A percentile compares a stretch with the other conserved stretches of the same genome.
Evolutionary conservation across 2,797 vertebrate genomes (phyloP).

Genomic region (Borostomias antarcticus): DNA sequence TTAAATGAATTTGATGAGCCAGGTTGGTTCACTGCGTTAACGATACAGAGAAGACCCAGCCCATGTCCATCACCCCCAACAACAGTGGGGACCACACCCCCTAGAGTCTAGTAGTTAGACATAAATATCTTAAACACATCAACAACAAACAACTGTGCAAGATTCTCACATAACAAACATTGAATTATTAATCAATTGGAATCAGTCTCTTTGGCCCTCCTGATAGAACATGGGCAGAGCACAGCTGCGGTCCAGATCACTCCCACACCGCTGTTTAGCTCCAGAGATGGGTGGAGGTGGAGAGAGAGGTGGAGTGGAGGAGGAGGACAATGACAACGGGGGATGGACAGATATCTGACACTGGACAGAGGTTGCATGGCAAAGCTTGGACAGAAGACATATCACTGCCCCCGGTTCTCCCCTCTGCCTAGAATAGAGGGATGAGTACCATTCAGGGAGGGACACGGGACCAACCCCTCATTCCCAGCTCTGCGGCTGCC

Average conservation of each 20-base stretch:
- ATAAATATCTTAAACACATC: constrained; percentile 52
- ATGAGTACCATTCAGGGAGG: too few relatives aligned
- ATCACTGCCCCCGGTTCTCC: not conserved
- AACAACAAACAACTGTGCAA: constrained; percentile 48
- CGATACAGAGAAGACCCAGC: not conserved
- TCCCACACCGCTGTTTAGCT: not conserved
- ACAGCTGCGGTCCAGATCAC: not conserved
- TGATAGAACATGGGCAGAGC: not conserved
- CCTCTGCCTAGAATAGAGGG: not conserved
- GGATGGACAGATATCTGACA: not conserved
- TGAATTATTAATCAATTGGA: constrained; percentile 7
- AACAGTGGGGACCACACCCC: not conserved
- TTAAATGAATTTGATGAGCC: not conserved
- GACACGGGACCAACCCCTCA: too few relatives aligned
- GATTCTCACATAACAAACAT: constrained; percentile 38
- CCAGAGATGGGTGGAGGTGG: not conserved
- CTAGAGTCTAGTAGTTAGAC: constrained; percentile 4
- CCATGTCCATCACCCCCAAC: not conserved
- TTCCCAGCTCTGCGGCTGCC: too few relatives aligned
- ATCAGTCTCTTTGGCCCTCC: constrained; percentile 26
- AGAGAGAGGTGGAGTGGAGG: not conserved
- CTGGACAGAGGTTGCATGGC: not conserved
- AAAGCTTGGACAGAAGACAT: not conserved
- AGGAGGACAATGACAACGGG: too few relatives aligned
- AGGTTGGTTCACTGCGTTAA: not conserved